Conservation (phyloP, 1,140 invertebrate genomes). For the Myzus persicae region DNA sequence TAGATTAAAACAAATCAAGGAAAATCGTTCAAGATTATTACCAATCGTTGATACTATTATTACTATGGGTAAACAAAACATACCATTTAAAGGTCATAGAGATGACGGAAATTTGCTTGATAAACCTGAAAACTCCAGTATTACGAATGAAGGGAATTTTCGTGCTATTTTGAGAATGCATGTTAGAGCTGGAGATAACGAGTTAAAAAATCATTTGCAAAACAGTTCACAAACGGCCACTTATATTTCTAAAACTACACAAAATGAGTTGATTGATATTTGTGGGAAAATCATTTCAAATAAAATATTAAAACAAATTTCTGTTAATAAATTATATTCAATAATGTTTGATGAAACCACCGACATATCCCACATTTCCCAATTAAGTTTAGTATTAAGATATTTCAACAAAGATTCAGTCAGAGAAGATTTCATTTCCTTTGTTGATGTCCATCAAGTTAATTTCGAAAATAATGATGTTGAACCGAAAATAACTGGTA, state of each 20-base stretch:
- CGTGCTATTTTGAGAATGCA: too few relatives aligned
- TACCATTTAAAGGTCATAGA: constrained; percentile 58
- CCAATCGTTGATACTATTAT: constrained; percentile 61
- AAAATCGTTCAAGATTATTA: constrained; percentile 61
- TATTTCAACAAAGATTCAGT: neutral
- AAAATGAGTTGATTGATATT: too few relatives aligned
- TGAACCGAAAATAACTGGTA: neutral
- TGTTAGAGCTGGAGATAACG: too few relatives aligned
- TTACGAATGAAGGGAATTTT: too few relatives aligned
- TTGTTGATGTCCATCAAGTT: neutral
- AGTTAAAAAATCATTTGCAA: too few relatives aligned
- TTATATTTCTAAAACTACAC: too few relatives aligned
- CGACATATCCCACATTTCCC: neutral
- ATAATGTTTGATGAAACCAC: neutral
- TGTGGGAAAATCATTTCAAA: constrained; percentile 57
- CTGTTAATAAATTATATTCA: constrained; percentile 7
- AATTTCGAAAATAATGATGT: neutral
- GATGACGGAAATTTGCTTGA: too few relatives aligned
- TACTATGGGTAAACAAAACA: constrained; percentile 62
- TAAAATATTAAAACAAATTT: neutral
- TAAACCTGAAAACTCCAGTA: too few relatives aligned
- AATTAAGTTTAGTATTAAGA: neutral
- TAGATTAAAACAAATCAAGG: constrained; percentile 58
- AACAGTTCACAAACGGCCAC: too few relatives aligned
- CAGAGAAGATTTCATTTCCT: neutral